Evolutionary conservation across 30 jellyfish, hydroid and myxozoan species (phyloP), one percentile per base, ranked within the genome.

Genomic region (Aurelia aurita complex sp. Pacific): DNA sequence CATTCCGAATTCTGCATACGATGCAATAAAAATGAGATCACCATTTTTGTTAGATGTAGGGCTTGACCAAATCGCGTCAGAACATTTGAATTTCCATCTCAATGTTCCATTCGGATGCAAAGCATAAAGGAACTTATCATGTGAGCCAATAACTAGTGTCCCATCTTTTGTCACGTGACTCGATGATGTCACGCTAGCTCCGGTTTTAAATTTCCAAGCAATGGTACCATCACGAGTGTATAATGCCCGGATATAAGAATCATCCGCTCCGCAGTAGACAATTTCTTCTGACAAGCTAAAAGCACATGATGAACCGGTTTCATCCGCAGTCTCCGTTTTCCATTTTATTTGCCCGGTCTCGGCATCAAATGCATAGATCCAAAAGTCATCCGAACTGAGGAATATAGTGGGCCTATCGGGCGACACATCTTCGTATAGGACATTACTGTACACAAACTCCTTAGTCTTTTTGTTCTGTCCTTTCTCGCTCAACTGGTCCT

Each of bases 221-320:
- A 91, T 18, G 23, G 91, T 17, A 4, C 98, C 98, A 36, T 79
- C 77, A 63, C 70, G 77, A 9, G 89, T 74, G 46, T 66, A 46
- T 29, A 91, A 64, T 14, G 98, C 98, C 15, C 98, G 96, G 15
- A 91, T 43, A 71, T 68, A 86, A 33, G 83, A 36, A 46, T 91
- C 98, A 70, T 91, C 98, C 3, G 98, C 98, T 38, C 98, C 98
- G 68, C 98, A 91, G 53, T 91, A 91, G 68, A 86, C 77, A 69
- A 81, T 35, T 4, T 66, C 87, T 19, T 69, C 94, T 2, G 62
- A 69, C 18, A 51, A 80, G 76, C 83, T 86, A 74, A 91, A 91
- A 34, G 87, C 94, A 63, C 98, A 91, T 10, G 94, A 67, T 19
- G 98, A 91, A 7, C 98, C 98, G 33, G 98, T 91, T 63, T 91